Conservation (phyloP, 53 echinoderm and acorn worm species). For the Paracentrotus lividus region DNA sequence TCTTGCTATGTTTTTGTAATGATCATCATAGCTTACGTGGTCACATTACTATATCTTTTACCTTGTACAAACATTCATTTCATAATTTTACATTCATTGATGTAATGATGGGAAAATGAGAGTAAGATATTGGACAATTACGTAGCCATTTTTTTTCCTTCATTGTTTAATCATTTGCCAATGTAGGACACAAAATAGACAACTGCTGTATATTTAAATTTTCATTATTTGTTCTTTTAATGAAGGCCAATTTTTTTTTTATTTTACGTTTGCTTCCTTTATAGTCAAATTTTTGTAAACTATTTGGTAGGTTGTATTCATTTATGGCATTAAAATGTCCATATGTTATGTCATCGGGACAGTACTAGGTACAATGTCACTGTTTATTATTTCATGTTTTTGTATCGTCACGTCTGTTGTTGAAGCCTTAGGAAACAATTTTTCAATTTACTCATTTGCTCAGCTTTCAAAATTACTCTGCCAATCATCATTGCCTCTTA, state of each 20-base stretch:
- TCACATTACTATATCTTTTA: conserved; percentile 59
- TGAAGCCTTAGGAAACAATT: conserved; percentile 41
- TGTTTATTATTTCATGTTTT: conserved; percentile 58
- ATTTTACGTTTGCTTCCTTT: conserved; percentile 55
- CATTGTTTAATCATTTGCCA: conserved; percentile 34
- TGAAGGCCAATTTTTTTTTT: conserved; percentile 49
- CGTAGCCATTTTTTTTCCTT: neutral
- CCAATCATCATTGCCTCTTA: neutral
- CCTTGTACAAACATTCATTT: conserved; percentile 68
- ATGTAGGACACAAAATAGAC: conserved; percentile 12
- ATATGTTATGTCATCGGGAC: conserved; percentile 12
- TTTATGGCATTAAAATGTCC: conserved; percentile 68
- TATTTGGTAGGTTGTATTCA: conserved; percentile 55
- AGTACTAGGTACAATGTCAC: conserved; percentile 69
- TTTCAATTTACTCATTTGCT: neutral
- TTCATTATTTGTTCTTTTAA: conserved; percentile 36
- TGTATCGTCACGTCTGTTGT: conserved; percentile 38
- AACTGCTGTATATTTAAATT: conserved; percentile 55
- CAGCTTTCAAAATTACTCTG: neutral
- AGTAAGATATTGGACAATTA: conserved; percentile 49
- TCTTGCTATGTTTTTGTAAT: conserved; percentile 36
- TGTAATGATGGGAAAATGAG: neutral
- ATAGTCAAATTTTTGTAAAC: conserved; percentile 58
- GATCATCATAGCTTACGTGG: conserved; percentile 8
- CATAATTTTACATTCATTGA: conserved; percentile 57